Evolutionary conservation across 2,113 vertebrate genomes (phyloP).

Genomic region (Oreocharis arfaki): DNA sequence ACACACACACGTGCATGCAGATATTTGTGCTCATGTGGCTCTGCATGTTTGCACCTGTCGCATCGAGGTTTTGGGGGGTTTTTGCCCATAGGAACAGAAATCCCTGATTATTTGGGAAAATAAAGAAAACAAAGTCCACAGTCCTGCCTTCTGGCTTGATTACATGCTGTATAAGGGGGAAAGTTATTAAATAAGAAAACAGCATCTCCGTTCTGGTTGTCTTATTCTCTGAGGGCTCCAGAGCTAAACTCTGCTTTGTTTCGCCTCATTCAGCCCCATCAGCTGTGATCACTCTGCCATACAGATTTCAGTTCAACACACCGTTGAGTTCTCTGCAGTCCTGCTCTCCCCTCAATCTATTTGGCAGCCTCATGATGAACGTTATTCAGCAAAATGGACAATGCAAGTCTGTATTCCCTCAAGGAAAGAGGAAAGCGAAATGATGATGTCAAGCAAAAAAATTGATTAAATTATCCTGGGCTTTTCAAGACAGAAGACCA

Average conservation of each 20-base stretch:
- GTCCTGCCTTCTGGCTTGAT: neutral
- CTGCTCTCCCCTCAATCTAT: neutral
- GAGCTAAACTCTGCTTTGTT: neutral
- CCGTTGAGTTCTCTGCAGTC: neutral
- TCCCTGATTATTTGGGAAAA: neutral
- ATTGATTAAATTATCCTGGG: neutral
- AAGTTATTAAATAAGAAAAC: neutral
- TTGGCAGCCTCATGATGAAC: neutral
- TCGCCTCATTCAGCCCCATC: neutral
- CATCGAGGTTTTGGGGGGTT: neutral
- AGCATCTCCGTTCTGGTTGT: neutral
- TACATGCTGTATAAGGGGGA: neutral
- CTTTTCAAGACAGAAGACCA: neutral
- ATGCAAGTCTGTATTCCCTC: neutral
- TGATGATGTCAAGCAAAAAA: neutral
- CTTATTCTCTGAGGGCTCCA: neutral
- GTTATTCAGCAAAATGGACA: neutral
- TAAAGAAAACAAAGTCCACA: neutral
- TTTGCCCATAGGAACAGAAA: neutral
- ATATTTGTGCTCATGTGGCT: rapidly evolving
- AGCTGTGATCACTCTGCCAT: no score
- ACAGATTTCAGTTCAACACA: neutral
- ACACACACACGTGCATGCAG: neutral
- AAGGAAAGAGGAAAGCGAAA: neutral
- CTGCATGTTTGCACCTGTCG: neutral